Evolutionary conservation across 2,888 invertebrate species (phyloP).

Genomic region (Pachliopta kotzebuea): DNA sequence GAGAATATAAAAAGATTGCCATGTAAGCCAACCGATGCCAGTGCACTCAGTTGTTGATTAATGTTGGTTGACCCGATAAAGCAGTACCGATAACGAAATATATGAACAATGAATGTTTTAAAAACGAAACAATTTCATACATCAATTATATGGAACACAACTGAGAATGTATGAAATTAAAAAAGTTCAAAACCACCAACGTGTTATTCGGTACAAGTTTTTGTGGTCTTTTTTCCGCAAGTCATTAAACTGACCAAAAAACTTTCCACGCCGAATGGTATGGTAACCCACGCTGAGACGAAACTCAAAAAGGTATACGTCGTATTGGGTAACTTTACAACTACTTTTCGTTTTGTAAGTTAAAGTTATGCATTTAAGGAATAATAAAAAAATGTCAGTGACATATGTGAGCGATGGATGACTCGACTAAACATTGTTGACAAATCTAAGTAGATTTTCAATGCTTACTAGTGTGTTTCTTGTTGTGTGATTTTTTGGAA

Average conservation of each 20-base stretch:
- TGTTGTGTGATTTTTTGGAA: too few relatives aligned
- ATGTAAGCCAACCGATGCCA: background rate
- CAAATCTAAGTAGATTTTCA: too few relatives aligned
- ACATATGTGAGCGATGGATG: too few relatives aligned
- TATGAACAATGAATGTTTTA: constrained; percentile 1
- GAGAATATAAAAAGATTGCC: background rate
- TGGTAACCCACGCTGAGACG: constrained; percentile 5
- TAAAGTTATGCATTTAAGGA: too few relatives aligned
- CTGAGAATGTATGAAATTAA: background rate
- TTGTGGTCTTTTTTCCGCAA: constrained; percentile 20
- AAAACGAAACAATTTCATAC: too few relatives aligned
- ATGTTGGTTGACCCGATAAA: background rate
- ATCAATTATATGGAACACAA: background rate
- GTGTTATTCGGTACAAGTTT: constrained; percentile 17
- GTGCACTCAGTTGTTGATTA: background rate
- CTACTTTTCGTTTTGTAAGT: background rate
- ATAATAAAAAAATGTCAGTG: too few relatives aligned
- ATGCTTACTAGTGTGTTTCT: too few relatives aligned
- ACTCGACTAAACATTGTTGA: too few relatives aligned
- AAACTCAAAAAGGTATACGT: background rate
- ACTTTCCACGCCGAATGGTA: constrained; percentile 19
- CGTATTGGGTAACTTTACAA: background rate
- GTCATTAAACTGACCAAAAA: constrained; percentile 15
- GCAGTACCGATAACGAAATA: background rate
- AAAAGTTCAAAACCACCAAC: constrained; percentile 5